phyloP scores from a whole-genome alignment of 2,888 invertebrate genomes.

The Gastracanthus pulcherrimus region DNA sequence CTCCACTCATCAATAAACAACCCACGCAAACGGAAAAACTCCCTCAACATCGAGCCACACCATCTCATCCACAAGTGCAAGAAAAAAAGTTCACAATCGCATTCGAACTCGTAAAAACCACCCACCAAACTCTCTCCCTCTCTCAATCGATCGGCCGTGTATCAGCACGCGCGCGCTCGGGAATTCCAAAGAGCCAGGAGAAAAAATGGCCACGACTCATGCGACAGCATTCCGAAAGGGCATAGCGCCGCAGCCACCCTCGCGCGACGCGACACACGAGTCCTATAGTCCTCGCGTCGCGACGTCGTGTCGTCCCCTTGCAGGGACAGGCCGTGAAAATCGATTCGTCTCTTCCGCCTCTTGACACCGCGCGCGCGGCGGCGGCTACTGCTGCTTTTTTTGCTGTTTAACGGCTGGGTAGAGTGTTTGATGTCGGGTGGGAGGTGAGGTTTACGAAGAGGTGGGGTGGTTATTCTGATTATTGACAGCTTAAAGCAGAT shows the following conservation, averaged over 20 bases:
- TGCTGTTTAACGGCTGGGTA: too few relatives aligned
- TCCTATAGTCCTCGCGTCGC: not conserved
- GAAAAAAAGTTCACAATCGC: too few relatives aligned
- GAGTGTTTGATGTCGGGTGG: not conserved
- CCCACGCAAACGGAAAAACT: too few relatives aligned
- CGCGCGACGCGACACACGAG: not conserved
- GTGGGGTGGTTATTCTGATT: too few relatives aligned
- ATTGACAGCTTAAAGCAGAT: too few relatives aligned
- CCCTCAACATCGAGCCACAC: too few relatives aligned
- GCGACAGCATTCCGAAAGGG: constrained; percentile 27
- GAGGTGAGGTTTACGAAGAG: too few relatives aligned
- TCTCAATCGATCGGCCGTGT: constrained; percentile 34
- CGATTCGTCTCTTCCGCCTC: constrained; percentile 54
- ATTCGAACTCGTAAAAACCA: not conserved
- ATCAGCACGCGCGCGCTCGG: constrained; percentile 19
- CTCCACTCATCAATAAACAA: too few relatives aligned
- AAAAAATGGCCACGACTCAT: constrained; percentile 23
- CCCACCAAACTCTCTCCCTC: not conserved
- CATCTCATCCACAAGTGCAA: too few relatives aligned
- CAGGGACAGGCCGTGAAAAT: too few relatives aligned
- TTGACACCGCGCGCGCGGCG: not conserved
- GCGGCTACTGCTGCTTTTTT: too few relatives aligned
- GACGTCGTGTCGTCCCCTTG: not conserved
- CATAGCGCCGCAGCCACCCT: constrained; percentile 11
- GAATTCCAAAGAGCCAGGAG: constrained; percentile 23